These are phyloP conservation scores for Euplexia lucipara DNA, from an alignment of 2,888 invertebrate species.

Conservation along the genomic window DNA sequence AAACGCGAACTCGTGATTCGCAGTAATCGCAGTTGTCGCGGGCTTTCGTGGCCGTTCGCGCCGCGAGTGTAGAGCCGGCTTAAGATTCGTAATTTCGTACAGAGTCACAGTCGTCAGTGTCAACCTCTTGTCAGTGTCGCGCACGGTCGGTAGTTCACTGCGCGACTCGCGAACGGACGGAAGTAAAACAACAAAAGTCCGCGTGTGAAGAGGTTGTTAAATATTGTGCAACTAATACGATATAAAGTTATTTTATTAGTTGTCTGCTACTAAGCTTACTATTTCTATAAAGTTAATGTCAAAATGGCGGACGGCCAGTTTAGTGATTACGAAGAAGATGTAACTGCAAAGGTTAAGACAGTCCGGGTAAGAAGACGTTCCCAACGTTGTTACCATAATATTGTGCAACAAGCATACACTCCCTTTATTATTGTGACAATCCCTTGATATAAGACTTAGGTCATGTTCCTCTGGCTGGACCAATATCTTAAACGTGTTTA, in stretches of 20 bases:
- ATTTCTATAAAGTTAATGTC: neutral
- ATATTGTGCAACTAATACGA: constrained; percentile 1
- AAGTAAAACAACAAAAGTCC: constrained; percentile 35
- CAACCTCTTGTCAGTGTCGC: too few relatives aligned
- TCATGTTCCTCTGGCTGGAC: neutral
- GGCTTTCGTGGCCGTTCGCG: too few relatives aligned
- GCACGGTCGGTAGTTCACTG: too few relatives aligned
- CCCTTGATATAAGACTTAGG: neutral
- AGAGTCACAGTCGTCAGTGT: too few relatives aligned
- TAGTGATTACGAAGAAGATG: constrained; percentile 85
- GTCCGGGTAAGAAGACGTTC: constrained; percentile 81
- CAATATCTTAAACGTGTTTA: neutral
- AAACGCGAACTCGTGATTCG: too few relatives aligned
- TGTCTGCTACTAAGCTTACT: neutral
- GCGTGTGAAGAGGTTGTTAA: constrained; percentile 35
- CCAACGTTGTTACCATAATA: neutral
- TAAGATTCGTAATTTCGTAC: too few relatives aligned
- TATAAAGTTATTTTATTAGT: neutral
- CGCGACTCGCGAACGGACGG: too few relatives aligned
- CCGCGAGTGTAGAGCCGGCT: too few relatives aligned
- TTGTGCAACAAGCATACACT: neutral
- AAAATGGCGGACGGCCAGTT: constrained; percentile 81
- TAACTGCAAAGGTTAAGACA: constrained; percentile 81
- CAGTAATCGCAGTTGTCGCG: too few relatives aligned
- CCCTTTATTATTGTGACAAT: neutral